Evolutionary conservation across 2,113 vertebrate species (phyloP), one percentile per base, ranked within the genome.

Genomic region (Paedocypris sp.): DNA sequence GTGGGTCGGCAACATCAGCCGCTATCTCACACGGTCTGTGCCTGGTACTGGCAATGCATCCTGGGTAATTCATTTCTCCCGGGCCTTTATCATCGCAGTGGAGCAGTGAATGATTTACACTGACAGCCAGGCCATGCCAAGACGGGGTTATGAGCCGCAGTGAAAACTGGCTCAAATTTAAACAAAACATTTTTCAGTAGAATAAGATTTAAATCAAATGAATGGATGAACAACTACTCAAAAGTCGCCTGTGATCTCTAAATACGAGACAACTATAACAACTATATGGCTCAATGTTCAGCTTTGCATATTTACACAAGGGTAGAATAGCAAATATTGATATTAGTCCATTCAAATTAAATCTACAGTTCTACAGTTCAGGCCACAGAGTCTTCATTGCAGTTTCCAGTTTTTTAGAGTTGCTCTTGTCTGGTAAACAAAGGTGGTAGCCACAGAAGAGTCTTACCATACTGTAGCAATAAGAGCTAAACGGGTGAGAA

Each of bases 11-110:
- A 42, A 11, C n/a, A 12, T 72, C 72, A 78, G 74, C 67, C 63
- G 70, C 59, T 69, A 52, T 72, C 67, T 60, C 62, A 41, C 60
- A 62, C 62, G 67, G 68, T 57, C 47, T 49, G 15, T 68, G 58
- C 66, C 53, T 38, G 35, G 28, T 10, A 32, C 56, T 66, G 65
- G 47, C 60, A 29, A 33, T 80, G 76, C 76, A 81, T 77, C 42
- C 49, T 77, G 75, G 77, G 75, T 80, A 75, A 79, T 79, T 78
- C 72, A 64, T 77, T 73, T 69, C 68, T 77, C 73, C 26, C 64
- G 51, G 58, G 72, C 58, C 33, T 60, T 77, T 67, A 76, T 76
- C 70, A 47, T 72, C 73, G 78, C 75, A 77, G 57, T 43, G 63
- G 64, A 60, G 52, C 50, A 63, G 20, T 64, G 64, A 69, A 66